Percentiles rank a stretch among this genome's conserved stretches.
phyloP scores from a whole-genome alignment of 2,797 vertebrate species.

The Arctocebus calabarensis region DNA sequence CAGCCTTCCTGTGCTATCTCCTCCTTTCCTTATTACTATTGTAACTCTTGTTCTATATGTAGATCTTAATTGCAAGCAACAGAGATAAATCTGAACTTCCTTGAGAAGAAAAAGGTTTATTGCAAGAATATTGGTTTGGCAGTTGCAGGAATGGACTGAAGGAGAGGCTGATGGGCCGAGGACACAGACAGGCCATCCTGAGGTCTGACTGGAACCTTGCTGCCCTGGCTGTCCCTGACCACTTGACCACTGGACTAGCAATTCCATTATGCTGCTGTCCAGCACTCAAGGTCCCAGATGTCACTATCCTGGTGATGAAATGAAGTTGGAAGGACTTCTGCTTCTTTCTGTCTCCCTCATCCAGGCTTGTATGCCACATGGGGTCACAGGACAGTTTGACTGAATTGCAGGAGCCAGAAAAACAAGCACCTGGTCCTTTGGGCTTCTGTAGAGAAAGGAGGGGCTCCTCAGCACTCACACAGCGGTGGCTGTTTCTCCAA shows the following conservation, averaged over 20 bases:
- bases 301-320: background rate
- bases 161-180: background rate
- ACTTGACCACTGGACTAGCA: background rate
- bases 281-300: background rate
- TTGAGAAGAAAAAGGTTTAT: background rate
- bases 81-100: background rate
- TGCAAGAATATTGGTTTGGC: background rate
- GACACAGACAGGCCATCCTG: background rate
- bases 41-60: background rate
- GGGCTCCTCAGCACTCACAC: background rate
- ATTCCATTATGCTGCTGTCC: background rate
- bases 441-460: background rate
- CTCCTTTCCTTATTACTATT: background rate
- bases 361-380: background rate
- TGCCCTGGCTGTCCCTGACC: background rate
- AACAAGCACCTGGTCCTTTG: background rate
- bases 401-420: background rate
- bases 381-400: background rate
- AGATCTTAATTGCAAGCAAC: background rate
- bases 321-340: background rate
- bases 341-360: background rate
- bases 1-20: background rate
- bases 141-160: background rate
- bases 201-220: too few relatives aligned
- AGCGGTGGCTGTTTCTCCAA: background rate